Base-by-base conservation (phyloP, 1,140 invertebrate species). In the Drosophila busckii region DNA sequence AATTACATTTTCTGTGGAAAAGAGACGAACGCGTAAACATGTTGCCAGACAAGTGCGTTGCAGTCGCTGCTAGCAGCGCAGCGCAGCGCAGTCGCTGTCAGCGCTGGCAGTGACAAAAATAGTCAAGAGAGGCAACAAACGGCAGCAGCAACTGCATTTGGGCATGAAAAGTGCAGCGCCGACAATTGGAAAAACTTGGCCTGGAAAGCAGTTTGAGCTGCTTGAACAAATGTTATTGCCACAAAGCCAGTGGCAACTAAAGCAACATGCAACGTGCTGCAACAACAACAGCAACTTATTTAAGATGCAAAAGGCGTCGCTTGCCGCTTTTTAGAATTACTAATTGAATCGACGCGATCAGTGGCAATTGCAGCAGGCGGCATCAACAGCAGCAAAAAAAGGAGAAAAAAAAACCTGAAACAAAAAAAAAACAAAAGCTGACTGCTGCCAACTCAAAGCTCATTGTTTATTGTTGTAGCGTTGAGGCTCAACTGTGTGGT, bases 341-440 rank as follows among this genome's bases (percentile, higher is more conserved):
- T 85, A 85, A 85, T 85, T 85, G 83, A 85, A 85, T 78, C 82
- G 83, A 85, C 83, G 83, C 82, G 75, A 76, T 82, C 66, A 63
- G 69, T 66, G 71, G 71, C 60, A 78, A 78, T 70, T 70, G 73
- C 61, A 70, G 48, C 70, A 49, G 65, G 45, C 34, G 40, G 25
- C 23, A 56, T 20, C 26, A 44, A 46, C 32, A 59, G 19, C 29
- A 52, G 37, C 41, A 55, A 55, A 32, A 64, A 32, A 25, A 56
- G 38, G 40, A 26, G 31, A 53, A 19, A 28, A 50, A 41, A 35
- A 29, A 58, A 58, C 54, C 38, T 41, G 46, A 25, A 54, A 46
- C 45, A 64, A 54, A 37, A 46, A 35, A 31, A 41, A 32, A 40
- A 45, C 19, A 13, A 35, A 22, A 23, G 49, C 32, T 44, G 49